phyloP scores from a whole-genome alignment of 2,888 invertebrate genomes.

The Phortica okadai region DNA sequence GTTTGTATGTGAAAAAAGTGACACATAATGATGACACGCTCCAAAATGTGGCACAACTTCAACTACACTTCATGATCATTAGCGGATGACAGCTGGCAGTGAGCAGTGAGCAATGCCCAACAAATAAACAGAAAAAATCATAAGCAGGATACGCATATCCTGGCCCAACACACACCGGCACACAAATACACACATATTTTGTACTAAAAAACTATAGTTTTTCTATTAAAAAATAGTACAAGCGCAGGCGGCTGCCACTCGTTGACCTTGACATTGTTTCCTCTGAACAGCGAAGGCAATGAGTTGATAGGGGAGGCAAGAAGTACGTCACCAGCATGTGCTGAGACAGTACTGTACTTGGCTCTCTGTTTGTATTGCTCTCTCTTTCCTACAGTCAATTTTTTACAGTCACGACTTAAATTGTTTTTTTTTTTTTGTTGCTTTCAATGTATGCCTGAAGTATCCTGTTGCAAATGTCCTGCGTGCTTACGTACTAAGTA shows the following conservation, averaged over 20 bases:
- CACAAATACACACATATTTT: neutral
- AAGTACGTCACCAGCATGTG: neutral
- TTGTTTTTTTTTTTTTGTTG: conserved; percentile 1
- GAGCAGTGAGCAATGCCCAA: neutral
- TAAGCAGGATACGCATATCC: conserved; percentile 28
- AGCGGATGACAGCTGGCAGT: conserved; percentile 21
- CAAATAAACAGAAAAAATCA: neutral
- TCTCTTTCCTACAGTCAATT: neutral
- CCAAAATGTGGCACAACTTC: conserved; percentile 9
- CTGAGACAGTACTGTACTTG: conserved; percentile 23
- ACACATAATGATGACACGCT: conserved; percentile 26
- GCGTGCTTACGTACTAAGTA: conserved; percentile 31
- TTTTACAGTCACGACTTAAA: conserved; percentile 3
- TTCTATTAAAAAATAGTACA: conserved; percentile 61
- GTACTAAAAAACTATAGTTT: conserved; percentile 57
- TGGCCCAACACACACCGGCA: neutral
- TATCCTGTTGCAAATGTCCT: conserved; percentile 42
- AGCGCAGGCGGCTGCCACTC: neutral
- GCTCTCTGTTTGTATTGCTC: neutral
- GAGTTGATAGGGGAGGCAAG: neutral
- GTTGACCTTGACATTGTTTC: conserved; percentile 59
- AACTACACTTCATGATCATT: conserved; percentile 9
- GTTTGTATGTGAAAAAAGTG: conserved; percentile 14
- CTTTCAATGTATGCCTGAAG: conserved; percentile 1
- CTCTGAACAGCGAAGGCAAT: neutral